phyloP scores from a whole-genome alignment of 2,113 vertebrate genomes.

The Eublepharis macularius region DNA sequence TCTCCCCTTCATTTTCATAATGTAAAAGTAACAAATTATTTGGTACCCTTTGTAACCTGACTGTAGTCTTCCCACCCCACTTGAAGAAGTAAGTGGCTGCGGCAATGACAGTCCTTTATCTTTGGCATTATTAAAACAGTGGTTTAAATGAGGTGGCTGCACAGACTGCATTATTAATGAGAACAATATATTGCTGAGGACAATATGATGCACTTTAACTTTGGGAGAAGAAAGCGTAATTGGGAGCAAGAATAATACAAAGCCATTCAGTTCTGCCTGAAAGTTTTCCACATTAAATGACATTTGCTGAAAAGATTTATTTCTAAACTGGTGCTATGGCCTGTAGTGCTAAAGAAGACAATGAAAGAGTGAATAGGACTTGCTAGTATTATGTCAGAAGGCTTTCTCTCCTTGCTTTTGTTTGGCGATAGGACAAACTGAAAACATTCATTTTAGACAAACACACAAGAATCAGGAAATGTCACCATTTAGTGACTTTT shows the following conservation, averaged over 20 bases:
- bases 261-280: constrained; percentile 26
- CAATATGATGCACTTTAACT: constrained; percentile 45
- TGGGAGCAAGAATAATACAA: constrained; percentile 36
- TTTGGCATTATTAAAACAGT: constrained; percentile 59
- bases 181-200: constrained; percentile 23
- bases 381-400: not conserved
- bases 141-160: constrained; percentile 39
- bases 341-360: not conserved
- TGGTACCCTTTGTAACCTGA: constrained; percentile 56
- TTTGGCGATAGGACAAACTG: not conserved
- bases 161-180: constrained; percentile 45
- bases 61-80: constrained; percentile 67
- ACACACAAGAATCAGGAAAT: not conserved
- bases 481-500: not conserved
- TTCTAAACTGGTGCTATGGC: not conserved
- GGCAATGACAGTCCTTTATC: constrained; percentile 59
- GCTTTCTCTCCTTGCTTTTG: not conserved
- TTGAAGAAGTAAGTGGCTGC: constrained; percentile 63
- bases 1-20: constrained; percentile 26
- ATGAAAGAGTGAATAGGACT: not conserved
- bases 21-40: constrained; percentile 51
- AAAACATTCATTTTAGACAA: not conserved
- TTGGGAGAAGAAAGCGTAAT: constrained; percentile 37
- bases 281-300: constrained; percentile 49
- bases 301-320: constrained; percentile 28